Evolutionary conservation across 2,113 vertebrate species (phyloP).

Genomic region (Podilymbus podiceps): DNA sequence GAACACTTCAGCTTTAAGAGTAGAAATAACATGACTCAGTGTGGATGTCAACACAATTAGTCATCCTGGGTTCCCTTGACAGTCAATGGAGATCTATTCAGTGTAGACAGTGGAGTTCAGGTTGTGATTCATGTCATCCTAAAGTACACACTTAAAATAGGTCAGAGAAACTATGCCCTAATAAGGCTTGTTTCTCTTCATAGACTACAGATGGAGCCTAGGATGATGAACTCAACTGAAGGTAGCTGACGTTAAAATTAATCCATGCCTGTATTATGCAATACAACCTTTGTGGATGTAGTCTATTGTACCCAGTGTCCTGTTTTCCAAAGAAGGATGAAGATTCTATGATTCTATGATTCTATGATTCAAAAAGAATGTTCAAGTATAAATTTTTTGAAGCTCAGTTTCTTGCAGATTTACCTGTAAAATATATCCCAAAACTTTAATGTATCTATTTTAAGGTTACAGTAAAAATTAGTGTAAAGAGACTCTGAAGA

Average conservation of each 20-base stretch:
- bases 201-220: neutral
- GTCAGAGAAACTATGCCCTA: constrained; percentile 25
- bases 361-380: neutral
- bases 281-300: neutral
- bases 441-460: neutral
- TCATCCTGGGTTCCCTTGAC: neutral
- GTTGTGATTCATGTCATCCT: constrained; percentile 34
- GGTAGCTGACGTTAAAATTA: neutral
- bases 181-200: constrained; percentile 46
- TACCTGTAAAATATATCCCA: neutral
- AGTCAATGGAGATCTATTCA: neutral
- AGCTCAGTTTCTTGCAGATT: neutral
- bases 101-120: neutral
- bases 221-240: neutral
- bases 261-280: neutral
- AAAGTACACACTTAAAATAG: constrained; percentile 44
- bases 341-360: too few relatives aligned
- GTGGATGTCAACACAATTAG: neutral
- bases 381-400: neutral
- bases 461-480: neutral
- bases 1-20: neutral
- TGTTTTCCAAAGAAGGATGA: neutral
- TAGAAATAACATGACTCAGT: neutral
- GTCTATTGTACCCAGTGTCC: neutral
- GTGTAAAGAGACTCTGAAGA: neutral